Conservation (phyloP, 2,797 vertebrate species). For the Xerus rutilus region DNA sequence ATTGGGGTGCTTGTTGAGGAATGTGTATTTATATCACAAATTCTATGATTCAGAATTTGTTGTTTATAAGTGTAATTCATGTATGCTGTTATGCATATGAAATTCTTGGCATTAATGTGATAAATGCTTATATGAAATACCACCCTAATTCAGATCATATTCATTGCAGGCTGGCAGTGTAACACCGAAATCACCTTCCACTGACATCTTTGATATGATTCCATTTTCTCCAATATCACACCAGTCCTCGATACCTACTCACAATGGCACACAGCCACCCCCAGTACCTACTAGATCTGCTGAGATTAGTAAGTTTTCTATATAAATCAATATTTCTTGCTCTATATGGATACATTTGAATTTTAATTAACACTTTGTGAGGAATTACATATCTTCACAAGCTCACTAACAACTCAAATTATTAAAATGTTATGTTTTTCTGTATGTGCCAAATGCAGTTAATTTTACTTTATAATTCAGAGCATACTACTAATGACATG, state of each 20-base stretch:
- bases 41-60: neutral
- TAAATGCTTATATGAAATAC: conserved; percentile 70
- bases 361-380: neutral
- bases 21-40: neutral
- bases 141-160: conserved; percentile 84
- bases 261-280: conserved; percentile 94
- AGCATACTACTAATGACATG: neutral
- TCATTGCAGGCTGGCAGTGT: conserved; percentile 92
- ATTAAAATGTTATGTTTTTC: neutral
- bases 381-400: neutral
- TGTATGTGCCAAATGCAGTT: neutral
- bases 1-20: too few species aligned
- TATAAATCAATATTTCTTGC: neutral
- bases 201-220: conserved; percentile 99
- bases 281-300: conserved; percentile 92
- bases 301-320: conserved; percentile 92
- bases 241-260: conserved; percentile 91
- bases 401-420: neutral
- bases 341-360: neutral
- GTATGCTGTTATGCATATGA: conserved; percentile 69
- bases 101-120: conserved; percentile 72
- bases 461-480: conserved; percentile 33
- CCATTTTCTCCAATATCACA: conserved; percentile 96
- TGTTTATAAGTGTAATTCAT: neutral
- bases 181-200: conserved; percentile 92